Conservation (phyloP, 1,140 invertebrate genomes). For the Dinoponera quadriceps region DNA sequence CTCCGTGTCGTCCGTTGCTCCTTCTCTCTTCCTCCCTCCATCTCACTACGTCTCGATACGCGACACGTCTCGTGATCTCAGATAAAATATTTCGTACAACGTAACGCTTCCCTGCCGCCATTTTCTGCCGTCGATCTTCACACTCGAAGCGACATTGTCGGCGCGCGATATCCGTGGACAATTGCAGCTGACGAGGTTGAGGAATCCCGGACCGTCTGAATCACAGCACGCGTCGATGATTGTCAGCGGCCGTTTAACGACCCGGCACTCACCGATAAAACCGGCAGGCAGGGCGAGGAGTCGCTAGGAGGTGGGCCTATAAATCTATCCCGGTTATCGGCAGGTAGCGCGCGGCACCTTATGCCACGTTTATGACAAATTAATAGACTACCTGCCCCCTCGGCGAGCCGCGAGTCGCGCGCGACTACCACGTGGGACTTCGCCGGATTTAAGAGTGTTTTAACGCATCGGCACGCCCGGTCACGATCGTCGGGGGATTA, state of each 20-base stretch:
- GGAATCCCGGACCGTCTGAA: slow-evolving; percentile 21
- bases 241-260: slow-evolving; percentile 40
- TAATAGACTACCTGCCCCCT: slow-evolving; percentile 60
- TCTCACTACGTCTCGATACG: background rate
- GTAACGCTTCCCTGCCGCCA: background rate
- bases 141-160: background rate
- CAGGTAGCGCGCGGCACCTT: slow-evolving; percentile 12
- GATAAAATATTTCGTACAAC: background rate
- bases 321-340: slow-evolving; percentile 58
- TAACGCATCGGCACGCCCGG: slow-evolving; percentile 50
- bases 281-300: slow-evolving; percentile 31
- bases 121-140: background rate
- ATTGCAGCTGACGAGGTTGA: background rate
- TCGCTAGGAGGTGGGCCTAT: slow-evolving; percentile 47
- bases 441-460: slow-evolving; percentile 57
- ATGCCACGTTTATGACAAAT: slow-evolving; percentile 66
- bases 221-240: slow-evolving; percentile 13
- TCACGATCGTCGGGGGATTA: slow-evolving; percentile 64
- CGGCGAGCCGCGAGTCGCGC: slow-evolving; percentile 22
- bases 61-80: background rate
- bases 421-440: background rate
- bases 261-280: slow-evolving; percentile 42
- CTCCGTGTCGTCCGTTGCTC: background rate
- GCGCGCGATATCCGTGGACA: background rate
- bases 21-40: background rate